phyloP scores from a whole-genome alignment of 2,113 vertebrate genomes.

The Anguilla rostrata region DNA sequence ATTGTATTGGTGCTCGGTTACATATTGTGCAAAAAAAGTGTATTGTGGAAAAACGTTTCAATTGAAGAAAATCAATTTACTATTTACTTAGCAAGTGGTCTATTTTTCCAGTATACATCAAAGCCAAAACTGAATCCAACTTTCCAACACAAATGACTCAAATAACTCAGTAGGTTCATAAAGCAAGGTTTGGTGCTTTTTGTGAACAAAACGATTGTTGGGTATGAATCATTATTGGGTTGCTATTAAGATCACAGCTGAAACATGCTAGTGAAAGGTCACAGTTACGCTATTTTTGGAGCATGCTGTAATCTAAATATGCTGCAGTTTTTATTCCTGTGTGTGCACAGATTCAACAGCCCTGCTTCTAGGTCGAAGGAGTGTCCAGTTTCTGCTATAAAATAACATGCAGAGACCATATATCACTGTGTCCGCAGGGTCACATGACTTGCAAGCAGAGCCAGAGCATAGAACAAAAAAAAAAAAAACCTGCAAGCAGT shows the following conservation, averaged over 20 bases:
- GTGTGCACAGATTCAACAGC: too few relatives aligned
- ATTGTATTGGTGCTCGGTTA: not conserved
- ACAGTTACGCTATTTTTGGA: not conserved
- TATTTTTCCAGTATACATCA: not conserved
- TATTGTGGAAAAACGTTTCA: not conserved
- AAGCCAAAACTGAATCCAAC: not conserved
- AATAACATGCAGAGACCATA: too few relatives aligned
- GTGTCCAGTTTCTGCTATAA: too few relatives aligned
- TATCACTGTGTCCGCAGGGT: too few relatives aligned
- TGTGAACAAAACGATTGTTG: not conserved
- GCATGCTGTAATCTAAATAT: not conserved
- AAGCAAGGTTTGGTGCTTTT: not conserved
- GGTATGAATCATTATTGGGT: too few relatives aligned
- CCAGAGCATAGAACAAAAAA: too few relatives aligned
- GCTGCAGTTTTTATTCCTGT: not conserved
- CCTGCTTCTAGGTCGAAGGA: not conserved
- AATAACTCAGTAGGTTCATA: not conserved
- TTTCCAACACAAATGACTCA: not conserved
- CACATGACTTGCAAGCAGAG: too few relatives aligned
- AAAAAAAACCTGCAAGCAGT: too few relatives aligned
- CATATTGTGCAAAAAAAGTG: too few relatives aligned
- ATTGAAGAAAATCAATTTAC: not conserved
- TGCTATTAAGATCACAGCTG: too few relatives aligned
- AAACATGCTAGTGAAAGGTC: not conserved
- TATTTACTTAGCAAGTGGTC: too few relatives aligned